These are phyloP conservation scores for Lasioglossum zephyrum DNA, from an alignment of 2,888 invertebrate genomes.

Conservation along the genomic window DNA sequence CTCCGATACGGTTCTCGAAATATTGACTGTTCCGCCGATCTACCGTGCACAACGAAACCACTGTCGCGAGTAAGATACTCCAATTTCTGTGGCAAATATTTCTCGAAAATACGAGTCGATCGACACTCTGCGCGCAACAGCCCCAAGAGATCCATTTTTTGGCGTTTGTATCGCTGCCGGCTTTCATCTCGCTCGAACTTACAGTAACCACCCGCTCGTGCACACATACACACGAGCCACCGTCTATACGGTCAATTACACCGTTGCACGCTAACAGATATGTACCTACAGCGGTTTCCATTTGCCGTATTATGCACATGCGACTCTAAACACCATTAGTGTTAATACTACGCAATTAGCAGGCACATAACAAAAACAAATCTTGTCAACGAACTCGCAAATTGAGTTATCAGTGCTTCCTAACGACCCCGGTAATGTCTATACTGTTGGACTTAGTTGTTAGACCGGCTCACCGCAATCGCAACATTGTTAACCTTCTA, in stretches of 20 bases:
- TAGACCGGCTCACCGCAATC: neutral
- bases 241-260: slow-evolving; percentile 53
- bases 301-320: slow-evolving; percentile 25
- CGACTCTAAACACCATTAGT: slow-evolving; percentile 32
- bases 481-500: neutral
- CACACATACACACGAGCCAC: slow-evolving; percentile 5
- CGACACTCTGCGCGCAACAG: slow-evolving; percentile 15
- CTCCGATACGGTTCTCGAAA: slow-evolving; percentile 11
- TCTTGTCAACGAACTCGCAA: slow-evolving; percentile 9
- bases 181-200: slow-evolving; percentile 28
- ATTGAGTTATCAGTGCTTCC: slow-evolving; percentile 13
- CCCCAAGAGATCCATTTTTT: slow-evolving; percentile 39
- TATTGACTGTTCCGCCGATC: neutral
- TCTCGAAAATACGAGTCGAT: slow-evolving; percentile 13
- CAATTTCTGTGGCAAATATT: slow-evolving; percentile 9
- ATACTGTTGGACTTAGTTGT: neutral
- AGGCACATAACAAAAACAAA: neutral
- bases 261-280: slow-evolving; percentile 10
- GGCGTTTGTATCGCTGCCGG: slow-evolving; percentile 22
- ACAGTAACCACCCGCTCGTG: neutral
- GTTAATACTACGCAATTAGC: slow-evolving; percentile 14
- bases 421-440: neutral
- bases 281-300: slow-evolving; percentile 19
- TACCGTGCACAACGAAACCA: slow-evolving; percentile 13
- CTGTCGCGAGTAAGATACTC: slow-evolving; percentile 10